phyloP scores from a whole-genome alignment of 2,888 invertebrate genomes.

The Nomada ferruginata region DNA sequence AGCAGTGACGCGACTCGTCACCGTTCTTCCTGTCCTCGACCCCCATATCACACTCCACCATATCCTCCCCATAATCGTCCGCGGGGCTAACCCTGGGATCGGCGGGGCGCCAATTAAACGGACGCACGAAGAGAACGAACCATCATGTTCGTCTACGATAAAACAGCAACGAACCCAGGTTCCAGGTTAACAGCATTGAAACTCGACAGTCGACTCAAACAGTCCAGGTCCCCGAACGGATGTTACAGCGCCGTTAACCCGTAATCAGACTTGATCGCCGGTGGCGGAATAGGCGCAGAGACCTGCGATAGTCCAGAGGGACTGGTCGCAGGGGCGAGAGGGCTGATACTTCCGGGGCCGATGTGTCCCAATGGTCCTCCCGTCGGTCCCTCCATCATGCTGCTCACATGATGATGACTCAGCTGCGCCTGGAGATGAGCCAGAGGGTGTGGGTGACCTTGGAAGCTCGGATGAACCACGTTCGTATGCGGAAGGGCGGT shows the following conservation, averaged over 20 bases:
- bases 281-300: conserved; percentile 75
- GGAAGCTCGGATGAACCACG: conserved; percentile 77
- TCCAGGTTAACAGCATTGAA: background rate
- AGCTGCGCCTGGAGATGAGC: conserved; percentile 84
- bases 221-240: conserved; percentile 54
- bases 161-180: conserved; percentile 13
- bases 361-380: conserved; percentile 78
- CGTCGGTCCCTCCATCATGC: conserved; percentile 82
- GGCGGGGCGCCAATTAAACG: no score
- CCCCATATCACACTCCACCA: background rate
- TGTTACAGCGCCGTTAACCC: conserved; percentile 92
- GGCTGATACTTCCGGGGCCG: conserved; percentile 81
- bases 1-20: background rate
- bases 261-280: conserved; percentile 93
- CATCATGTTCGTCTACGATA: background rate
- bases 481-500: conserved; percentile 74
- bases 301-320: conserved; percentile 77
- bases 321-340: conserved; percentile 81
- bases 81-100: no score
- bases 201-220: background rate
- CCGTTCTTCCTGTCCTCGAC: background rate
- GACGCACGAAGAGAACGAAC: background rate
- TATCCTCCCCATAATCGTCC: no score
- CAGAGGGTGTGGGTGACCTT: conserved; percentile 84
- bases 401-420: conserved; percentile 81